These are phyloP conservation scores for Phalloptychus januarius DNA, from an alignment of 2,797 vertebrate species.

Conservation along the genomic window DNA sequence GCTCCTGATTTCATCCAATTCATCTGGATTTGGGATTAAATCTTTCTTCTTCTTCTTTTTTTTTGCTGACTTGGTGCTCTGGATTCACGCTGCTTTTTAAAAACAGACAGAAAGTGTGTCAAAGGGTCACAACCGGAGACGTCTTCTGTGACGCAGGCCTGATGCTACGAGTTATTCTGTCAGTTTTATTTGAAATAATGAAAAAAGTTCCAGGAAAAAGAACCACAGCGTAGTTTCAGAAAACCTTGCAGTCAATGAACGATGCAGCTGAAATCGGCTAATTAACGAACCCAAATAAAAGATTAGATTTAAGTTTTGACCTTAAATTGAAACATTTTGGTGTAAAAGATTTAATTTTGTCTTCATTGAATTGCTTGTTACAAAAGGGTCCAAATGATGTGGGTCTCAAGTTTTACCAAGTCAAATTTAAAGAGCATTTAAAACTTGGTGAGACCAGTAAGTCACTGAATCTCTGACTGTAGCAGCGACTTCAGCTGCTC, in stretches of 20 bases:
- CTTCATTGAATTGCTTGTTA: too few relatives aligned
- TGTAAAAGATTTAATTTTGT: neutral
- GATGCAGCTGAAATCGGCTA: neutral
- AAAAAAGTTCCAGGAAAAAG: neutral
- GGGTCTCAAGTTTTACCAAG: too few relatives aligned
- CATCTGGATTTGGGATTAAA: neutral
- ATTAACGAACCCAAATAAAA: neutral
- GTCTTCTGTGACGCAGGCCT: neutral
- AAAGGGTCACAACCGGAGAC: neutral
- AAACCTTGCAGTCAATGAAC: neutral
- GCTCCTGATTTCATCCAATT: neutral
- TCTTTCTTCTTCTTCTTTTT: neutral
- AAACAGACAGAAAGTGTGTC: constrained; percentile 6
- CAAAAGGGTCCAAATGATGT: too few relatives aligned
- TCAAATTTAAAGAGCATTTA: too few relatives aligned
- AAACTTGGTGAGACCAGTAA: too few relatives aligned
- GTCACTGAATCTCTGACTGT: too few relatives aligned
- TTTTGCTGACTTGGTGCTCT: neutral
- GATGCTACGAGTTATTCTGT: neutral
- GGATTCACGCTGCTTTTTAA: constrained; percentile 7
- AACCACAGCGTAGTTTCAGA: neutral
- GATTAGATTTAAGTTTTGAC: neutral
- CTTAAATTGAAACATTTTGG: neutral
- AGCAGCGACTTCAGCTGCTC: too few relatives aligned
- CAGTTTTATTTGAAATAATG: neutral